Evolutionary conservation across 2,888 invertebrate species (phyloP).

Genomic region (Parasteatoda lunata): DNA sequence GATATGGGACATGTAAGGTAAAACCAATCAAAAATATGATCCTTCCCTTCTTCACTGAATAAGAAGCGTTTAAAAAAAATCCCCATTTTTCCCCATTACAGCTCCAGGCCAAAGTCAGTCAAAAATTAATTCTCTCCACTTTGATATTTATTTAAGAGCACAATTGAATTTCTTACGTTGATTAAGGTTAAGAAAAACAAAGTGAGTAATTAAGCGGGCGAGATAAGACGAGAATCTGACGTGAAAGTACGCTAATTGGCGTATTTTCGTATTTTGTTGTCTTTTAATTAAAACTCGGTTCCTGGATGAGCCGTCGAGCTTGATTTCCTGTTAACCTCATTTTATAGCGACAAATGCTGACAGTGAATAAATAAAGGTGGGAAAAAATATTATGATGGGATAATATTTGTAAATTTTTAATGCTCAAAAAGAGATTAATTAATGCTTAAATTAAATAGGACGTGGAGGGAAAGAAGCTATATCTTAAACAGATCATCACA

Average conservation of each 20-base stretch:
- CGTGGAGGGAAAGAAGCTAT: constrained; percentile 3
- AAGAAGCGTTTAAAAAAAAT: background rate
- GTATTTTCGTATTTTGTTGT: constrained; percentile 56
- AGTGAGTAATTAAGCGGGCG: constrained; percentile 46
- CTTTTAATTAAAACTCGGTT: constrained; percentile 60
- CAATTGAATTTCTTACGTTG: constrained; percentile 41
- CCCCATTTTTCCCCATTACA: background rate
- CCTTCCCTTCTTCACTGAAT: background rate
- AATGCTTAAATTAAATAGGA: constrained; percentile 17
- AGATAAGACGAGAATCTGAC: constrained; percentile 52
- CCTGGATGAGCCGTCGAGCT: constrained; percentile 39
- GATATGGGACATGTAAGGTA: no score
- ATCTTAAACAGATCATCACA: background rate
- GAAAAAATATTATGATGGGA: constrained; percentile 14
- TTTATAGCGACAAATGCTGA: constrained; percentile 35
- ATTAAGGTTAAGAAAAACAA: constrained; percentile 55
- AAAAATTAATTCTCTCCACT: constrained; percentile 42
- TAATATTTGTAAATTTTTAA: constrained; percentile 35
- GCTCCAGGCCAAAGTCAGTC: constrained; percentile 9
- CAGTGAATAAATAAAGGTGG: constrained; percentile 18
- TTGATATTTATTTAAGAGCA: constrained; percentile 42
- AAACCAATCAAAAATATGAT: no score
- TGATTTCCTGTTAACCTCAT: constrained; percentile 38
- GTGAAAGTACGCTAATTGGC: constrained; percentile 58
- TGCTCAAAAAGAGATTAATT: constrained; percentile 31